Conservation (phyloP, 2,888 invertebrate species). For the Phengaris alcon region DNA sequence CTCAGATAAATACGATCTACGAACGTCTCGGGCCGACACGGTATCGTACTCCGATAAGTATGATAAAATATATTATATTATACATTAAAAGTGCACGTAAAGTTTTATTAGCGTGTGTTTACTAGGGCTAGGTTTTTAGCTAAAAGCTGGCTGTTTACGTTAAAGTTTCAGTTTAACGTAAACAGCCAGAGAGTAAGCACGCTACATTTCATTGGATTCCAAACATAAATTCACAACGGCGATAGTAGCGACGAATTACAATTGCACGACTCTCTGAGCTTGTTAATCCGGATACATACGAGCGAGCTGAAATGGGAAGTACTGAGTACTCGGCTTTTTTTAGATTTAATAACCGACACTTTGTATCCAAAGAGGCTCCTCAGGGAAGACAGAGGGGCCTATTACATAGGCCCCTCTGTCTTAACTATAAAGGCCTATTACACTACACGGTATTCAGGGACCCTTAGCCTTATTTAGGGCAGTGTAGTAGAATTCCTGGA, state of each 20-base stretch:
- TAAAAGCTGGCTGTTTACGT: no score
- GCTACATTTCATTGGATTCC: neutral
- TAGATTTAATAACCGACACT: neutral
- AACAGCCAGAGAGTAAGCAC: neutral
- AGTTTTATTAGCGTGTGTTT: conserved; percentile 1
- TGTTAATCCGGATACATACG: neutral
- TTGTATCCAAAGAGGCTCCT: no score
- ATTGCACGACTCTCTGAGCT: conserved; percentile 1
- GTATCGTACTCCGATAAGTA: conserved; percentile 23
- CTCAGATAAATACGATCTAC: conserved; percentile 23
- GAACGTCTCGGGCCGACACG: neutral
- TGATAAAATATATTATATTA: conserved; percentile 12
- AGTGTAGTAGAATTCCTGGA: no score
- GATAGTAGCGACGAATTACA: neutral
- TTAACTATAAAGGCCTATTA: no score
- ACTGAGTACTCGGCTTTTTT: neutral
- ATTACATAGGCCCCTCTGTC: no score
- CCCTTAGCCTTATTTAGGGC: no score
- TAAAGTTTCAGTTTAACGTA: conserved; percentile 21
- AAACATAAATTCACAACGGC: conserved; percentile 2
- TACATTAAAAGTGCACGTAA: conserved; percentile 25
- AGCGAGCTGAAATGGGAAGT: no score
- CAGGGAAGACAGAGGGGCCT: no score
- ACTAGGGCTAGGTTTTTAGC: neutral
- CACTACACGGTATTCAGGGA: no score